Base-by-base conservation (phyloP, 1,140 invertebrate genomes). In the Zophobas morio region DNA sequence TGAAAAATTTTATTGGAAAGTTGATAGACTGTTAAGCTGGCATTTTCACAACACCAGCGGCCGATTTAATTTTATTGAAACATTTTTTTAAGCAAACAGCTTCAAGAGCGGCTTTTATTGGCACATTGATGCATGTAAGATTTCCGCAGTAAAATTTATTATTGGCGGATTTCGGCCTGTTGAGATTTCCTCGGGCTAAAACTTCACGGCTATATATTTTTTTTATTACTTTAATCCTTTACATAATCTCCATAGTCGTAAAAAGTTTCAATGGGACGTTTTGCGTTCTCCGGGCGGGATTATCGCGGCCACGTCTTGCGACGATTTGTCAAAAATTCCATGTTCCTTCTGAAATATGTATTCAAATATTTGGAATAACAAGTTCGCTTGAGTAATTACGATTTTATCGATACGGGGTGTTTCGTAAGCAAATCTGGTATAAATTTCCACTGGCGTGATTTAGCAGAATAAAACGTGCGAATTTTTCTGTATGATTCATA, bases 191-290 rank as follows among this genome's bases (percentile, higher is more conserved):
- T 2, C 49, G 49, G 20, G 20, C 20, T 20, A 51, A 51, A 51
- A 51, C 49, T 2, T 20, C 20, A 51, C n/a, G 49, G 49, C 49
- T 51, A 51, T 51, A 51, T 51, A 51, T 51, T 51, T 51, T 51
- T 20, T 51, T 51, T 51, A 51, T 51, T 51, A 51, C 49, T 51
- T 51, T 51, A 51, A 51, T 51, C n/a, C 49, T 51, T 51, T 51
- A 51, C 49, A 51, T 51, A 51, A 51, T 51, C 49, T 51, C 49
- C 49, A 20, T 51, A 20, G 49, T 51, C 49, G 49, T 51, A 51
- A 51, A 51, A 51, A 51, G 49, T 51, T 51, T 51, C 49, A 20
- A 51, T 51, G 49, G n/a, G 49, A 20, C 49, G 20, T 51, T 51
- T 20, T 20, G 49, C 6, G 49, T 51, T 51, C 20, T 51, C 2